Evolutionary conservation across 2,797 vertebrate genomes (phyloP), one percentile per base, ranked within the genome.

Genomic region (Pelobates cultripes): DNA sequence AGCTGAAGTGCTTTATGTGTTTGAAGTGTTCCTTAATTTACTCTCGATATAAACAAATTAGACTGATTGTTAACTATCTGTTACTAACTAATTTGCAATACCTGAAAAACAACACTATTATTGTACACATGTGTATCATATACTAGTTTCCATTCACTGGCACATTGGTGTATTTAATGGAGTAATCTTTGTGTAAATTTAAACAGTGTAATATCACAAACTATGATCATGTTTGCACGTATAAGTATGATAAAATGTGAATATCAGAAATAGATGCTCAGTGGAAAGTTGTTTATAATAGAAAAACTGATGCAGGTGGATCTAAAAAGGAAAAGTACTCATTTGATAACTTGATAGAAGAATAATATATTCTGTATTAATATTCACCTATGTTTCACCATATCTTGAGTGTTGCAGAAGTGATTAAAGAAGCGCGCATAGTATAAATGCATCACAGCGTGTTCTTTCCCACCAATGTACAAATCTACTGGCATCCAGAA

Each of bases 361-460:
- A 71, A 75, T 42, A 75, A 79, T 17, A 8, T 43, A 43, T 13
- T 73, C 43, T 15, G 51, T 9, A 79, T 75, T 43, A 57, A 51
- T 51, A 40, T 91, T 91, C 87, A 97, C 98, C 95, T 97, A 93
- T 97, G 93, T 77, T 91, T 93, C 66, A 96, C 94, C 85, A 99
- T 93, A 80, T 95, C 94, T 73, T 96, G 94, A 75, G 95, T 91
- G 45, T 91, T 92, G 90, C 97, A 99, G 90, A 99, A 99, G 88
- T 99, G 98, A 83, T 90, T 95, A 51, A 99, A 91, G 91, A 99
- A 99, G 45, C 98, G 95, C 0, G 98, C 97, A 0, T 97, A 99
- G 91, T 98, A 99, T 86, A 99, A 88, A 81, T 99, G 98, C 98
- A 99, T 97, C 85, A 99, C 97, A 0, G 97, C 98, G 0, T 99